These are phyloP conservation scores for Astropecten irregularis DNA, from an alignment of 53 echinoderm and acorn worm species.

Conservation along the genomic window DNA sequence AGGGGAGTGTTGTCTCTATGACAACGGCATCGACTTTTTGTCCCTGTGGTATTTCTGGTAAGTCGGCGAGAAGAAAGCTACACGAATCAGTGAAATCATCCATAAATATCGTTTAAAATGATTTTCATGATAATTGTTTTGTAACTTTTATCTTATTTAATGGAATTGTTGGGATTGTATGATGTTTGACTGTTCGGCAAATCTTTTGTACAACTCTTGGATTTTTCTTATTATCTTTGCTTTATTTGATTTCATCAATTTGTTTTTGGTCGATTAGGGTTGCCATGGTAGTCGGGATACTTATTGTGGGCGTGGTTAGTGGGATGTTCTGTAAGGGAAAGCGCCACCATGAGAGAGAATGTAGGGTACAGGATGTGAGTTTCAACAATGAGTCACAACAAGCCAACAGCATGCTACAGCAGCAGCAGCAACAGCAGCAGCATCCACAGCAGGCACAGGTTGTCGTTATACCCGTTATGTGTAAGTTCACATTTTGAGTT, in stretches of 20 bases:
- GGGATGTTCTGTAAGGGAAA: constrained; percentile 18
- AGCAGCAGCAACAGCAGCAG: background rate
- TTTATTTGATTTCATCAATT: too few species aligned
- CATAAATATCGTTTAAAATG: too few species aligned
- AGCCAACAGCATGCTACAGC: background rate
- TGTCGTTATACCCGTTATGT: constrained; percentile 9
- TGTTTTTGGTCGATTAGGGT: too few species aligned
- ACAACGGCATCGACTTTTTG: constrained; percentile 5
- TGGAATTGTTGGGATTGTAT: too few species aligned
- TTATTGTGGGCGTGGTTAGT: background rate
- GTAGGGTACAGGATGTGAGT: background rate
- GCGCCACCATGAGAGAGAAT: background rate
- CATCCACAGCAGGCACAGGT: background rate
- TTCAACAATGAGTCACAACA: background rate
- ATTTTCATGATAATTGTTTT: too few species aligned
- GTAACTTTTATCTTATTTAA: too few species aligned
- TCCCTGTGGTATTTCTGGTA: constrained; percentile 26
- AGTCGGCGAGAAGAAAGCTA: too few species aligned
- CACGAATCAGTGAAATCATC: too few species aligned
- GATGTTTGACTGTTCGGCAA: too few species aligned
- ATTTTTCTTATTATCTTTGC: too few species aligned
- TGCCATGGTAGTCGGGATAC: background rate
- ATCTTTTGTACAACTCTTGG: too few species aligned
- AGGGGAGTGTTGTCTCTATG: background rate
- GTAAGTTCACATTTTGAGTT: too few species aligned